Base-by-base conservation (phyloP, 1,140 invertebrate species). In the Arion vulgaris region DNA sequence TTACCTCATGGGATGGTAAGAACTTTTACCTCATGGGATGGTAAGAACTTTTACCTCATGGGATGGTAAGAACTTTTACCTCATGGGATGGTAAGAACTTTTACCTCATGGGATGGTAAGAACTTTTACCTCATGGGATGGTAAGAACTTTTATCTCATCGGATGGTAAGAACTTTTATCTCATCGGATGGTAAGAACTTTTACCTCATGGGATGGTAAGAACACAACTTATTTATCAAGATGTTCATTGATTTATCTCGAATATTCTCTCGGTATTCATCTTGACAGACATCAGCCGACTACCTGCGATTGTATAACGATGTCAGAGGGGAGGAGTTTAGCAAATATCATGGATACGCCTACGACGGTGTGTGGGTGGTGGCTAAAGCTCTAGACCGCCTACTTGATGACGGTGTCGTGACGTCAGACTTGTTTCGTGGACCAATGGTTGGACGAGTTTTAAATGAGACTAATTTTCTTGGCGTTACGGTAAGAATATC, bases 321-420 rank as follows among this genome's bases (percentile, higher is more conserved):
- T 13, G 92, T 95, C 83, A 94, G 96, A 75, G 95, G 96, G 9
- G 89, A 92, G 0, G 96, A 97, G 88, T 98, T 97, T 91, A 98
- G 97, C 26, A 94, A 97, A 73, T 99, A 98, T 91, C 97, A 99
- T 91, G 98, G 97, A 0, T 99, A 99, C 91, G 98, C 98, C 23
- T 99, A 99, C 92, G 98, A 99, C 92, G 97, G 96, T 7, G 96
- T 99, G 81, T 99, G 98, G 98, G 96, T 97, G 0, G 97, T 98
- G 80, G 97, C 97, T 32, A 87, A 87, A 66, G 90, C 90, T 9
- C 75, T 92, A 0, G 86, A 92, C 79, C 83, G 69, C 28, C 82
- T 91, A 0, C 51, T 91, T 0, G 49, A 73, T 13, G 80, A 84
- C 0, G 85, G 88, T 51, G 79, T 23, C n/a, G 71, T 90, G 0